Evolutionary conservation across 2,797 vertebrate genomes (phyloP).

Genomic region (Gastrophryne carolinensis): DNA sequence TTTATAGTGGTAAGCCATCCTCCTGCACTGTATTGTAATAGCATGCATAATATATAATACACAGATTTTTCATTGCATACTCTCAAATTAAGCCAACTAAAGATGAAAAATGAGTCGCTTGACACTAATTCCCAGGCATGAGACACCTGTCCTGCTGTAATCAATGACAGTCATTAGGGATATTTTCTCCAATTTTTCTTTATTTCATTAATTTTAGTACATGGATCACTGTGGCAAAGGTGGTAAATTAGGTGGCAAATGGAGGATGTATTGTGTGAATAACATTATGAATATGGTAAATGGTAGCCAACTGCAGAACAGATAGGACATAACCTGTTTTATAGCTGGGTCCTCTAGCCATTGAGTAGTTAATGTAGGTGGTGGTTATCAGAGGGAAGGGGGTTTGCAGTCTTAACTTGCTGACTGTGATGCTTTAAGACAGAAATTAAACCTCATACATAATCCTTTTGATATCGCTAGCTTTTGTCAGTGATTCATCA

Average conservation of each 20-base stretch:
- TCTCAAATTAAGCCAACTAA: conserved; percentile 44
- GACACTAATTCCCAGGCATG: conserved; percentile 48
- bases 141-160: conserved; percentile 50
- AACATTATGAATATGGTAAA: conserved; percentile 3
- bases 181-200: conserved; percentile 53
- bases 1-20: no score
- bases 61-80: conserved; percentile 23
- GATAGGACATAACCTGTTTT: neutral
- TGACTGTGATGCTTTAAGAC: conserved; percentile 45
- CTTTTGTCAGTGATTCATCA: conserved; percentile 50
- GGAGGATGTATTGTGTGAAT: conserved; percentile 3
- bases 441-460: conserved; percentile 51
- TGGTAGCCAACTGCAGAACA: conserved; percentile 1
- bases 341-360: neutral
- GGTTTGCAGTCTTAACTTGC: conserved; percentile 44
- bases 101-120: conserved; percentile 49
- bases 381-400: neutral
- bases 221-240: conserved; percentile 24
- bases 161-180: conserved; percentile 51
- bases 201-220: conserved; percentile 48
- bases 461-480: conserved; percentile 49
- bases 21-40: neutral
- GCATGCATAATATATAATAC: conserved; percentile 32
- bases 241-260: conserved; percentile 33
- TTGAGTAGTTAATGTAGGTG: conserved; percentile 29